Conservation (phyloP, 2,888 invertebrate species). For the Leucozona laternaria region DNA sequence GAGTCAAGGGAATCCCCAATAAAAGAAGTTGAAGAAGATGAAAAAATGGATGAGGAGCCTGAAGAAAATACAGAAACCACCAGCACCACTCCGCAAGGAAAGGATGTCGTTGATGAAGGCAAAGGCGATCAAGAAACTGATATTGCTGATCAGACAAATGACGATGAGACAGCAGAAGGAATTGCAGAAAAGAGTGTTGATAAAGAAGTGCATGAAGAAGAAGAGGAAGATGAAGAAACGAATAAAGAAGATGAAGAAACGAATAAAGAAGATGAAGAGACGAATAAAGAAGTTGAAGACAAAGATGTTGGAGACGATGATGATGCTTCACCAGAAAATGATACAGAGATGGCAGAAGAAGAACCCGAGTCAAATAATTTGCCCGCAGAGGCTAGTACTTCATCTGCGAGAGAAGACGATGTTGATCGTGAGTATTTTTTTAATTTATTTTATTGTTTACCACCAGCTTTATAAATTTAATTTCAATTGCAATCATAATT, state of each 20-base stretch:
- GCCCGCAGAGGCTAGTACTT: neutral
- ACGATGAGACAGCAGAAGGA: conserved; percentile 38
- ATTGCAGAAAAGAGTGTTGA: conserved; percentile 1
- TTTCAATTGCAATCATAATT: too few species aligned
- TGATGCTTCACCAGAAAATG: conserved; percentile 50
- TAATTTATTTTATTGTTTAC: neutral
- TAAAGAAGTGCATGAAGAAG: conserved; percentile 24
- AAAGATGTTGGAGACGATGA: conserved; percentile 35
- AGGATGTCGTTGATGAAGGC: conserved; percentile 50
- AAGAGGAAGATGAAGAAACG: conserved; percentile 2
- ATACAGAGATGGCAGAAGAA: conserved; percentile 15
- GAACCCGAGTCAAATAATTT: conserved; percentile 2
- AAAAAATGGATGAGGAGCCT: conserved; percentile 53
- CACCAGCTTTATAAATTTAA: neutral
- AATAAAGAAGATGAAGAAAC: conserved; percentile 20
- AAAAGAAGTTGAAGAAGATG: conserved; percentile 68
- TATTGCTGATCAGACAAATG: conserved; percentile 59
- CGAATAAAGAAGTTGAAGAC: conserved; percentile 14
- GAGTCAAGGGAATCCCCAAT: conserved; percentile 47
- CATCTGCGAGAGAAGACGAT: conserved; percentile 38
- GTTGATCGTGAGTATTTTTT: conserved; percentile 44
- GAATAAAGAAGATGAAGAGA: conserved; percentile 19
- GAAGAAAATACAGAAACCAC: conserved; percentile 12
- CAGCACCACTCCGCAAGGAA: conserved; percentile 52
- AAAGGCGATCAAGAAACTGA: conserved; percentile 62